Evolutionary conservation across 1,140 invertebrate species (phyloP), one percentile per base, ranked within the genome.

Genomic region (Chrysomallon squamiferum): DNA sequence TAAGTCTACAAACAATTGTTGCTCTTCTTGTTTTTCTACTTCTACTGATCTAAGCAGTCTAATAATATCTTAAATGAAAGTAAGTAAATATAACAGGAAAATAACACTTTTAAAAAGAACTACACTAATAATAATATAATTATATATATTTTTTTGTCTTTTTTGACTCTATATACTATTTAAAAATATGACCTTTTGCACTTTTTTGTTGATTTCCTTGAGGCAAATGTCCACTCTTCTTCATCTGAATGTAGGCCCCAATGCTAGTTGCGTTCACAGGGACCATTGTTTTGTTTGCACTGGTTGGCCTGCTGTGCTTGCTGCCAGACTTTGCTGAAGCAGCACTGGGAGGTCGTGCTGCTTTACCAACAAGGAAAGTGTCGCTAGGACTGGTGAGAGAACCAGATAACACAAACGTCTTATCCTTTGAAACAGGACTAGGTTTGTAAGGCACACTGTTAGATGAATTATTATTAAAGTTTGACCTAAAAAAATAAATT

Each of bases 161-260:
- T n/a, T n/a, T n/a, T n/a, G n/a, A n/a, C n/a, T n/a, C n/a, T n/a
- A n/a, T n/a, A n/a, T n/a, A n/a, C n/a, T n/a, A n/a, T n/a, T n/a
- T n/a, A n/a, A n/a, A n/a, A n/a, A n/a, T n/a, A n/a, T 50, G 32
- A 3, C 13, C 50, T 38, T 52, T 62, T 59, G 57, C 29, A 58
- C 35, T 66, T 33, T 22, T 66, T 20, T 49, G 22, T n/a, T 63
- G 52, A 20, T 68, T 65, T 54, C 45, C 58, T 27, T 45, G 41
- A 35, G 61, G 63, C 3, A 73, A 35, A 45, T 72, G 69, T 49
- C 78, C 78, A 32, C 69, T 54, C 65, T 74, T 76, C 47, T 77
- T 82, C 49, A 82, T 63, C 62, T 82, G 76, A 45, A 73, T 68
- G 62, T 82, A 82, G 9, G 78, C 78, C 62, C 73, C 70, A 11